phyloP scores from a whole-genome alignment of 2,113 vertebrate species.

The Brachyistius frenatus region DNA sequence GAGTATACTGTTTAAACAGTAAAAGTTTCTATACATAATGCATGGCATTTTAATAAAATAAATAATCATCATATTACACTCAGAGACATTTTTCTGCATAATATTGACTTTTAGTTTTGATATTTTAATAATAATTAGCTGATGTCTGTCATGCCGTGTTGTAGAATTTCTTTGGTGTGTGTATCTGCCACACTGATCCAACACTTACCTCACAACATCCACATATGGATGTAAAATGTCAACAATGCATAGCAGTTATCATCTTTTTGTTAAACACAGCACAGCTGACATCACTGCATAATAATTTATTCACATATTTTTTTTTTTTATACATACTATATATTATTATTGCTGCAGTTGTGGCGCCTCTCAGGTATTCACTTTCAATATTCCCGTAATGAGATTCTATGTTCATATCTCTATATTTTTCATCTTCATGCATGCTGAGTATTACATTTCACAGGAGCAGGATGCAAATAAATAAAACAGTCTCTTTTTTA shows the following conservation, averaged over 20 bases:
- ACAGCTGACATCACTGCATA: conserved; percentile 72
- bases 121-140: neutral
- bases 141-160: neutral
- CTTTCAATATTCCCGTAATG: conserved; percentile 73
- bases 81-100: too few species aligned
- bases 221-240: neutral
- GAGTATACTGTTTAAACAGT: too few species aligned
- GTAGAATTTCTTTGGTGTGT: neutral
- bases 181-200: neutral
- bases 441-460: conserved; percentile 85
- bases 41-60: too few species aligned
- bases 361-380: conserved; percentile 76
- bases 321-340: conserved; percentile 76
- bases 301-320: conserved; percentile 83
- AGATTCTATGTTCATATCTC: conserved; percentile 77
- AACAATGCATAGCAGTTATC: neutral
- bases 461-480: conserved; percentile 87
- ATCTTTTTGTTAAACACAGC: conserved; percentile 50
- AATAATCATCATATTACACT: too few species aligned
- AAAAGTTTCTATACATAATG: too few species aligned
- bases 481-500: conserved; percentile 80
- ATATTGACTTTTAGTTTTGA: too few species aligned
- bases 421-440: conserved; percentile 81
- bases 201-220: conserved; percentile 15
- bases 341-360: conserved; percentile 87